A percentile compares a stretch with the other conserved stretches of the same genome.
phyloP scores from a whole-genome alignment of 2,113 vertebrate species.

The Nerophis ophidion region DNA sequence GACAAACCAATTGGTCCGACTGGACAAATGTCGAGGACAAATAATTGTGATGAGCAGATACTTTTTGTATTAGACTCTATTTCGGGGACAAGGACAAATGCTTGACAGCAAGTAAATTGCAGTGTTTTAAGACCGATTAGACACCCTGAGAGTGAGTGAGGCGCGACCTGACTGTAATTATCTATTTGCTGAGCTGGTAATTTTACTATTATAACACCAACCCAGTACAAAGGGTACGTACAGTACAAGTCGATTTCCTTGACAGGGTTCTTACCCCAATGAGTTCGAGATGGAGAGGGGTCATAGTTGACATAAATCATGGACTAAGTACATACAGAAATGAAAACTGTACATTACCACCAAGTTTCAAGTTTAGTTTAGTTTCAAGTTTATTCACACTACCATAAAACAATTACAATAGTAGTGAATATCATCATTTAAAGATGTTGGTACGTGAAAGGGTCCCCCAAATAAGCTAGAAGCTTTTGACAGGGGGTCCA shows the following conservation, averaged over 20 bases:
- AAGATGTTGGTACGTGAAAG: too few relatives aligned
- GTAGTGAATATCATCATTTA: too few relatives aligned
- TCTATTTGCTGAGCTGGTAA: constrained; percentile 56
- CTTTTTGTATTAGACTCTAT: background rate
- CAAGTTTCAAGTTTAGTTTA: too few relatives aligned
- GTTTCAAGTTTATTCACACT: too few relatives aligned
- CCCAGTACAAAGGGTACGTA: background rate
- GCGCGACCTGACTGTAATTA: constrained; percentile 51
- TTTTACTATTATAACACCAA: constrained; percentile 51
- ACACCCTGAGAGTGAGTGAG: constrained; percentile 35
- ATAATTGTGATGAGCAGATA: background rate
- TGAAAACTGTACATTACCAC: background rate
- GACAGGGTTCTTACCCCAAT: constrained; percentile 38
- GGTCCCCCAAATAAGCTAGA: too few relatives aligned
- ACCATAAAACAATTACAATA: too few relatives aligned
- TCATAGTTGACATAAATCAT: constrained; percentile 24
- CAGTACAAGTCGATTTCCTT: constrained; percentile 25
- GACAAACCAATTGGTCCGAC: background rate
- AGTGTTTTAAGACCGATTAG: constrained; percentile 50
- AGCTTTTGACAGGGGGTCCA: too few relatives aligned
- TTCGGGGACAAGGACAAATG: constrained; percentile 1
- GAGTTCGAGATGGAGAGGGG: background rate
- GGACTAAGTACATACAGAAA: background rate
- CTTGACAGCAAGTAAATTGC: constrained; percentile 48
- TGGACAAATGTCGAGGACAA: background rate